A percentile compares a stretch with the other conserved stretches of the same genome.
These are phyloP conservation scores for Harpagoxenus sublaevis DNA, from an alignment of 2,888 invertebrate genomes.

Conservation along the genomic window DNA sequence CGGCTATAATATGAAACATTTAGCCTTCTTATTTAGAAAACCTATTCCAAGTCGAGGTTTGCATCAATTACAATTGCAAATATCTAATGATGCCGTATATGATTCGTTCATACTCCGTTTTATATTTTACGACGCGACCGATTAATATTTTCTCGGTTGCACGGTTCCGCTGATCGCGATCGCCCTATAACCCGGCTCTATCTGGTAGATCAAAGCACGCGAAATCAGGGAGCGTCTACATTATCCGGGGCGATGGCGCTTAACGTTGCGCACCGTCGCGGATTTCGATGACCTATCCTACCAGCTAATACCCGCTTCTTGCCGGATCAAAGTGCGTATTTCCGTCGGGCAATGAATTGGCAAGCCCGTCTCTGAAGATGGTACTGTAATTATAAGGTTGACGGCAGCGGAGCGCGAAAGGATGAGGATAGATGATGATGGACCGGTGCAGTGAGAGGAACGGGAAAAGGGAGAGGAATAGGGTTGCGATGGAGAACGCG, in stretches of 20 bases:
- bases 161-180: slow-evolving; percentile 49
- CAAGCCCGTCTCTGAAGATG: slow-evolving; percentile 71
- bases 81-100: background rate
- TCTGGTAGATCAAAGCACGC: slow-evolving; percentile 70
- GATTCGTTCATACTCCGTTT: slow-evolving; percentile 47
- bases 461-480: slow-evolving; percentile 16
- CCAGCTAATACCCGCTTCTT: slow-evolving; percentile 60
- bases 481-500: slow-evolving; percentile 41
- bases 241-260: slow-evolving; percentile 67
- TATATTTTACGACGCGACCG: slow-evolving; percentile 22
- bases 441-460: slow-evolving; percentile 19
- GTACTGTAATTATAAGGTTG: slow-evolving; percentile 79
- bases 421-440: slow-evolving; percentile 1
- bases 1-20: background rate
- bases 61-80: background rate
- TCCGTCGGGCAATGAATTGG: slow-evolving; percentile 74
- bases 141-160: slow-evolving; percentile 67
- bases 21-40: background rate
- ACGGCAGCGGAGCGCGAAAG: slow-evolving; percentile 39
- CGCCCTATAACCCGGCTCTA: slow-evolving; percentile 53
- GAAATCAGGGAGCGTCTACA: slow-evolving; percentile 69
- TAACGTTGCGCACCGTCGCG: slow-evolving; percentile 51
- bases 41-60: background rate
- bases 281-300: slow-evolving; percentile 54
- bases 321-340: slow-evolving; percentile 75